Conservation (phyloP, 2,797 vertebrate genomes). For the Takifugu ocellatus region DNA sequence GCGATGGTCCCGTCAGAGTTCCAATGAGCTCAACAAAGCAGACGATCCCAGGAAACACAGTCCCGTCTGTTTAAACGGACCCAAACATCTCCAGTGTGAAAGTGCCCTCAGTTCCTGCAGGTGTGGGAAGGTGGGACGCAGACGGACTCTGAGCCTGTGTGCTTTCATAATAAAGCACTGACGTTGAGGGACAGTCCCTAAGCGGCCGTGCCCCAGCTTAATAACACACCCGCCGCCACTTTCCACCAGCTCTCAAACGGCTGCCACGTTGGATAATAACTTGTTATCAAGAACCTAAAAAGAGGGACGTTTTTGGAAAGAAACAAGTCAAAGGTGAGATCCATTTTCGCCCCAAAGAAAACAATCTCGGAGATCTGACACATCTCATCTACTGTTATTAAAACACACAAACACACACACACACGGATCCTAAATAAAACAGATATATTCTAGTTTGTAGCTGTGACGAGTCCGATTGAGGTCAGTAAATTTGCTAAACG, state of each 20-base stretch:
- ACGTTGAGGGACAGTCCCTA: slow-evolving; percentile 54
- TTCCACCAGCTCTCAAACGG: slow-evolving; percentile 51
- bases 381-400: slow-evolving; percentile 49
- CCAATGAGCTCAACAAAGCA: no score
- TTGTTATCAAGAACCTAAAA: slow-evolving; percentile 71
- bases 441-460: not conserved
- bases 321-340: slow-evolving; percentile 62
- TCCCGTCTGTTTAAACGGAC: no score
- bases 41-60: no score
- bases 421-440: no score
- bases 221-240: slow-evolving; percentile 57
- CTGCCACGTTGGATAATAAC: slow-evolving; percentile 70
- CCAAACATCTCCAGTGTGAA: no score
- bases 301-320: slow-evolving; percentile 39
- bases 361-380: slow-evolving; percentile 47
- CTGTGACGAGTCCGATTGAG: slow-evolving; percentile 5
- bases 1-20: no score
- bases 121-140: slow-evolving; percentile 17
- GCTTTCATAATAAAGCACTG: slow-evolving; percentile 49
- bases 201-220: slow-evolving; percentile 56
- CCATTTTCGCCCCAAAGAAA: slow-evolving; percentile 63
- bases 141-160: slow-evolving; percentile 33
- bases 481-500: slow-evolving; percentile 22
- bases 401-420: slow-evolving; percentile 9
- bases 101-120: slow-evolving; percentile 11